Evolutionary conservation across 2,888 invertebrate genomes (phyloP).

Genomic region (Orthosia incerta): DNA sequence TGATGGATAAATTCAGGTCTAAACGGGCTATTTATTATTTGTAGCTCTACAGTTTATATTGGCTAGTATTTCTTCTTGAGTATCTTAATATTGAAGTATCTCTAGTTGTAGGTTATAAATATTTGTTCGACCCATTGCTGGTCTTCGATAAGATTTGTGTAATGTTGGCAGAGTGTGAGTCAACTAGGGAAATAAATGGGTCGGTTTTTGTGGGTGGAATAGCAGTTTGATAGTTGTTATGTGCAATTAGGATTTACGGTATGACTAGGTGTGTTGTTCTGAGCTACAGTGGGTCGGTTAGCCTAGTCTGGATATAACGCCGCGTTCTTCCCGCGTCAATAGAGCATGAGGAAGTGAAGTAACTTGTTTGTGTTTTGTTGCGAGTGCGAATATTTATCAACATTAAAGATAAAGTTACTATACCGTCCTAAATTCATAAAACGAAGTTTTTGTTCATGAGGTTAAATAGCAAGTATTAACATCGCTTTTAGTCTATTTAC

Average conservation of each 20-base stretch:
- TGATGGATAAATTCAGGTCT: conserved; percentile 47
- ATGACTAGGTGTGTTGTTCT: conserved; percentile 45
- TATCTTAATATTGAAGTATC: conserved; percentile 53
- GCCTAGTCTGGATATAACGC: conserved; percentile 47
- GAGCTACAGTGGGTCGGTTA: conserved; percentile 27
- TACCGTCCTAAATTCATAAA: not conserved
- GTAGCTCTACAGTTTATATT: conserved; percentile 39
- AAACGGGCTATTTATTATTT: conserved; percentile 45
- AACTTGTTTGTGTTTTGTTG: conserved; percentile 39
- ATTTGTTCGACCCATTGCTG: conserved; percentile 53
- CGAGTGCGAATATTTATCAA: conserved; percentile 21
- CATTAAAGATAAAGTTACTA: not conserved
- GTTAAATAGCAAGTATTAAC: not conserved
- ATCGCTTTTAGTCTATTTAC: not conserved
- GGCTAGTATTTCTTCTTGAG: conserved; percentile 36
- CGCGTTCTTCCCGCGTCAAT: conserved; percentile 51
- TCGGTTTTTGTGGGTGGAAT: conserved; percentile 56
- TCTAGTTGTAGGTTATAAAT: conserved; percentile 57
- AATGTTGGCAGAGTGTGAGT: conserved; percentile 52
- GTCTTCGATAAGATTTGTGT: conserved; percentile 57
- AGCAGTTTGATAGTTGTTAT: conserved; percentile 49
- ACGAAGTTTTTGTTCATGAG: no score
- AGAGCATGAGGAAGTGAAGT: conserved; percentile 53
- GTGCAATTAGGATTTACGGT: conserved; percentile 50
- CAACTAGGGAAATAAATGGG: conserved; percentile 52